Evolutionary conservation across 2,888 invertebrate genomes (phyloP).

Genomic region (Apocheima hispidaria): DNA sequence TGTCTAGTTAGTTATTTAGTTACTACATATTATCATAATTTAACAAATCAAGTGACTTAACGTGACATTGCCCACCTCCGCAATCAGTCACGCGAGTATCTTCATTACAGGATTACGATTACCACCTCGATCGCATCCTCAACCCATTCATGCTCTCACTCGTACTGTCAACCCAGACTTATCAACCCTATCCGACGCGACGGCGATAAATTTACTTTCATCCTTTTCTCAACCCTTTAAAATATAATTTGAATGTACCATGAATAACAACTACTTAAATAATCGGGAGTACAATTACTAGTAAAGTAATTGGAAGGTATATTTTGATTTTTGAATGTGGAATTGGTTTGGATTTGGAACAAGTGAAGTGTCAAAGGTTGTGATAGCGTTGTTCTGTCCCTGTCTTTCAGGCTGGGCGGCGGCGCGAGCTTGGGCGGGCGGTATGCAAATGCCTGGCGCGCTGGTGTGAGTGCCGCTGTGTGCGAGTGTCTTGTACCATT

Average conservation of each 20-base stretch:
- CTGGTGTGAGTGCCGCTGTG: conserved; percentile 75
- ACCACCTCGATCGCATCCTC: conserved; percentile 51
- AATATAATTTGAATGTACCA: conserved; percentile 62
- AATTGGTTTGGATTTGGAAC: conserved; percentile 45
- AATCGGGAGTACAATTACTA: not conserved
- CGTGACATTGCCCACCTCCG: conserved; percentile 45
- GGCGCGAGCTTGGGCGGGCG: conserved; percentile 85
- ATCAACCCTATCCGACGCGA: conserved; percentile 73
- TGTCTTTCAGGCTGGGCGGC: conserved; percentile 84
- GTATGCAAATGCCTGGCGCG: conserved; percentile 85
- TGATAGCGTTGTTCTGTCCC: conserved; percentile 70
- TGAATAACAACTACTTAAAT: conserved; percentile 12
- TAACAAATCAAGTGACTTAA: conserved; percentile 30
- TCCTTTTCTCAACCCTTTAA: conserved; percentile 75
- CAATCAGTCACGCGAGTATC: conserved; percentile 64
- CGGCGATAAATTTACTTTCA: conserved; percentile 82
- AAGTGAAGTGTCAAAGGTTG: conserved; percentile 66
- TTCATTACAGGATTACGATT: conserved; percentile 70
- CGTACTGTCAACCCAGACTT: conserved; percentile 73
- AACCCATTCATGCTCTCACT: conserved; percentile 78
- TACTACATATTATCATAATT: not conserved
- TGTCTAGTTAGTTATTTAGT: too few relatives aligned
- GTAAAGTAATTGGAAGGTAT: conserved; percentile 18
- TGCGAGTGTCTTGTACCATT: conserved; percentile 84
- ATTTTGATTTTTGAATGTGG: conserved; percentile 35